Conservation (phyloP, 2,113 vertebrate species). For the Dipodomys stephensi region DNA sequence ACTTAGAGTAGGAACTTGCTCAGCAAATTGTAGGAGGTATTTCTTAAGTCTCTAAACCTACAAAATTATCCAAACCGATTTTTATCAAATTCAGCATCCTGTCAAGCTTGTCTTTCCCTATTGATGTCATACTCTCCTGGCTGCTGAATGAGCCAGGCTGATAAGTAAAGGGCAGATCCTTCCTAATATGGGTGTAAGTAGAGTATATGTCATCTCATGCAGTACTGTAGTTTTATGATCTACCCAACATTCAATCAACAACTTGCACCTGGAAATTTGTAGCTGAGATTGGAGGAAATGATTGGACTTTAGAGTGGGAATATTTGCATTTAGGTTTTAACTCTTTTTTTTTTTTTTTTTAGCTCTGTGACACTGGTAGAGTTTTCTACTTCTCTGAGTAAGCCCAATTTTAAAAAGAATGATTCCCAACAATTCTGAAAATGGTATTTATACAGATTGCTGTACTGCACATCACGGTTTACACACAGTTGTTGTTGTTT, state of each 20-base stretch:
- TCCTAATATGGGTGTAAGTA: constrained; percentile 14
- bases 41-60: not conserved
- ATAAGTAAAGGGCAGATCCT: constrained; percentile 57
- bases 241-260: constrained; percentile 32
- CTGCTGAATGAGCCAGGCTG: constrained; percentile 26
- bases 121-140: not conserved
- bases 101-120: not conserved
- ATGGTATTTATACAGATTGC: not conserved
- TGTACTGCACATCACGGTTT: not conserved
- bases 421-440: not conserved
- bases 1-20: constrained; percentile 44
- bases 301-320: not conserved
- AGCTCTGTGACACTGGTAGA: not conserved
- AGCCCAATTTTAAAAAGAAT: constrained; percentile 1
- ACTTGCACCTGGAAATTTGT: constrained; percentile 12
- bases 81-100: constrained; percentile 53
- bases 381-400: not conserved
- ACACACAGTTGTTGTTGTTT: not conserved
- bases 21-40: not conserved
- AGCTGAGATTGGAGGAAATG: not conserved
- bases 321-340: not conserved
- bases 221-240: not conserved
- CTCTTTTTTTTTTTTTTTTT: not conserved
- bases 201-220: constrained; percentile 19
- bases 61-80: constrained; percentile 50